Evolutionary conservation across 2,113 vertebrate species (phyloP).

Genomic region (Chitala chitala): DNA sequence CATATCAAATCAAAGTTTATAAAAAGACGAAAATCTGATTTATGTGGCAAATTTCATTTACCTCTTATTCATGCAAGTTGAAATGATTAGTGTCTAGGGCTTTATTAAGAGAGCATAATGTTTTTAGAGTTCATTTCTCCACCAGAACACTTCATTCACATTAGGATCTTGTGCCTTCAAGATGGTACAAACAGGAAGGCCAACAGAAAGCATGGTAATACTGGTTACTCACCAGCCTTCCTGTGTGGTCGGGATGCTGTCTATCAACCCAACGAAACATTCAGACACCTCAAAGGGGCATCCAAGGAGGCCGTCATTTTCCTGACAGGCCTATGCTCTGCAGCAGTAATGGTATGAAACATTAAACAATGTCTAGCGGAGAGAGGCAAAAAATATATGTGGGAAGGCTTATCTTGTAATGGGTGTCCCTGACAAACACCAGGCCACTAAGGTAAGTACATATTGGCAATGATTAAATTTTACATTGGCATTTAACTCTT

Average conservation of each 20-base stretch:
- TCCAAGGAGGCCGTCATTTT: too few relatives aligned
- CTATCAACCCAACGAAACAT: too few relatives aligned
- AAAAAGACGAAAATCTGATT: constrained; percentile 26
- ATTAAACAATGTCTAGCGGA: too few relatives aligned
- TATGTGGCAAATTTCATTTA: constrained; percentile 22
- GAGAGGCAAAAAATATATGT: too few relatives aligned
- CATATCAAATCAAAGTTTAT: constrained; percentile 1
- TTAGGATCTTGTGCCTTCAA: constrained; percentile 43
- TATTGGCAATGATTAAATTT: too few relatives aligned
- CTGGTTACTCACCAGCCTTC: constrained; percentile 26
- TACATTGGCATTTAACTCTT: too few relatives aligned
- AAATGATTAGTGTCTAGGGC: background rate
- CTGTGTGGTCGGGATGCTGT: constrained; percentile 9
- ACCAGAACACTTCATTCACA: background rate
- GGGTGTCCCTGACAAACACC: too few relatives aligned
- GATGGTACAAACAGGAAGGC: constrained; percentile 25
- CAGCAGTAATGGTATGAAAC: too few relatives aligned
- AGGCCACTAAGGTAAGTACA: too few relatives aligned
- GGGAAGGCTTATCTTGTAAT: too few relatives aligned
- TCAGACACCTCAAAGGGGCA: too few relatives aligned
- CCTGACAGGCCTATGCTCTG: too few relatives aligned
- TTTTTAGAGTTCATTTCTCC: background rate
- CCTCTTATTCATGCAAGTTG: background rate
- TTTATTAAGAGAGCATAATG: background rate
- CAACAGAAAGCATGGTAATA: constrained; percentile 17